Evolutionary conservation across 2,888 invertebrate species (phyloP).

Genomic region (Galerucella nymphaeae): DNA sequence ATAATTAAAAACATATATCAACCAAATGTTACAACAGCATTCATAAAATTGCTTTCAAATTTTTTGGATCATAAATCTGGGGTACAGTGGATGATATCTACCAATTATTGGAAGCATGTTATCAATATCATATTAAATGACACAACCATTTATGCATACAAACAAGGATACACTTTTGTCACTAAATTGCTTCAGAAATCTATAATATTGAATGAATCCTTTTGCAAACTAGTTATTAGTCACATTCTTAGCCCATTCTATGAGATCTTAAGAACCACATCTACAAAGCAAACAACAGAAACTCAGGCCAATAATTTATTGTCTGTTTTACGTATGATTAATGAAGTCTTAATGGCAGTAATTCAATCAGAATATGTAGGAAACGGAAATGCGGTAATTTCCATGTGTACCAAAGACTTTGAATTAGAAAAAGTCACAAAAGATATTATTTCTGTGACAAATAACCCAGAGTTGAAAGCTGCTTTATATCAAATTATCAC

Average conservation of each 20-base stretch:
- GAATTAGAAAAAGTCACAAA: constrained; percentile 63
- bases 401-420: constrained; percentile 61
- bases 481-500: constrained; percentile 65
- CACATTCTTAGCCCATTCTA: constrained; percentile 67
- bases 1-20: constrained; percentile 43
- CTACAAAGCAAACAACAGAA: constrained; percentile 60
- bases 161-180: no score
- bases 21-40: constrained; percentile 76
- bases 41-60: constrained; percentile 72
- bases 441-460: constrained; percentile 63
- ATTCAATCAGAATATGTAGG: constrained; percentile 61
- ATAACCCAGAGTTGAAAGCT: constrained; percentile 65
- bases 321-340: constrained; percentile 70
- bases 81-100: no score
- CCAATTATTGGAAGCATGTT: no score
- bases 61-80: constrained; percentile 74
- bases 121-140: constrained; percentile 67
- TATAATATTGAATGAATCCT: constrained; percentile 66
- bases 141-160: constrained; percentile 41
- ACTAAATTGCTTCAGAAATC: constrained; percentile 65
- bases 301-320: constrained; percentile 68
- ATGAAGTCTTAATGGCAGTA: constrained; percentile 66
- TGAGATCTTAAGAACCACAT: constrained; percentile 62
- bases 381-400: constrained; percentile 59
- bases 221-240: constrained; percentile 64